Evolutionary conservation across 2,113 vertebrate genomes (phyloP), one percentile per base, ranked within the genome.

Genomic region (Dinomys branickii): DNA sequence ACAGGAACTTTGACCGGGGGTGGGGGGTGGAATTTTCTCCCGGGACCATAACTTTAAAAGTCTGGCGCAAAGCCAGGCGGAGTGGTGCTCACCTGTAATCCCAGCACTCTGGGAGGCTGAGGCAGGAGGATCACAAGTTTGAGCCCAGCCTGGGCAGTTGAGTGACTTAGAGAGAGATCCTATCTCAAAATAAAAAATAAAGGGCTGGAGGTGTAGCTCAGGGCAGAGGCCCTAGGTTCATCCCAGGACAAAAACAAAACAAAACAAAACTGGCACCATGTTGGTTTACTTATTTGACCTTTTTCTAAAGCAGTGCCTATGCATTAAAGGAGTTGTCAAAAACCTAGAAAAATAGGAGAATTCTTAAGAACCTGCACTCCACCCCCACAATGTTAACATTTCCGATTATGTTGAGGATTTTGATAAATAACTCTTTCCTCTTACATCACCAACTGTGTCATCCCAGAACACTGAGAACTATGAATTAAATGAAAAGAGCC

Each of bases 291-390:
- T 78, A 73, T 28, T 73, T 67, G 71, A 85, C 54, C 81, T 1
- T 17, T 50, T 67, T 85, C 73, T 78, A 96, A 96, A 91, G 41
- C 56, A 77, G 24, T 81, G 7, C 26, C 28, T 83, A 38, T 86
- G 58, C 52, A 47, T 78, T 82, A 92, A 67, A 85, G 88, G 63
- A 94, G 75, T 90, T 90, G 84, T 88, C 41, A 61, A 92, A 95
- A 93, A 80, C 38, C 12, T 56, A 69, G 65, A 47, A 38, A 81
- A 73, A 83, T 75, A 73, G 58, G 28, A 65, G 30, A 56, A 71
- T 65, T 54, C 52, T 54, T 38, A 86, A 84, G n/a, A 88, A 52
- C 41, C 50, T 16, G 30, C 71, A 35, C 87, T 91, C n/a, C 24
- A 44, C 85, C 17, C 38, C 67, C 33, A 84, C 35, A 61, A 4